Evolutionary conservation across 2,888 invertebrate species (phyloP), one percentile per base, ranked within the genome.

Genomic region (Allacma fusca): DNA sequence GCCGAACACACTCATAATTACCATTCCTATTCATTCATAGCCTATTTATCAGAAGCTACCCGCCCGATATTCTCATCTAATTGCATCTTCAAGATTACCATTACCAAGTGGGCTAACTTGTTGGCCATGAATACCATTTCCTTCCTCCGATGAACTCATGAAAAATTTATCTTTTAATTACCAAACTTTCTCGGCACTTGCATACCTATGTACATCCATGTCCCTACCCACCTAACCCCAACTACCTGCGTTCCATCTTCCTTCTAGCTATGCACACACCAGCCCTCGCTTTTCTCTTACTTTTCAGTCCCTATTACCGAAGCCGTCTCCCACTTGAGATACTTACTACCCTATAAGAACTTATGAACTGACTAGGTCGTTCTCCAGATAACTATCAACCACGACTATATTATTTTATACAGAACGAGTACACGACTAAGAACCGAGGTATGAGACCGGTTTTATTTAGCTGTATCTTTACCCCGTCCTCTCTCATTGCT

Each of bases 111-210:
- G 76, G 72, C 76, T 74, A 78, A 78, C 78, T 80, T 80, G 80
- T 80, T 80, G 78, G 75, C 79, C 75, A 74, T 79, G 78, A 79
- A 79, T 79, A 67, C 74, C 67, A 71, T 76, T 77, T 73, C 75
- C 57, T 34, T 71, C 71, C 75, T 75, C 67, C 69, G 75, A 75
- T 77, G 75, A 81, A 78, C 80, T 81, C 79, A 81, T 81, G 81
- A 81, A 81, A 81, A 80, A 81, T 81, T 81, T 80, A 81, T 81
- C 79, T 80, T 81, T 81, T 81, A 81, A 81, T 81, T 80, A 81
- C 79, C 80, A 80, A 81, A 80, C 77, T 79, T 79, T 70, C 68
- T 64, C 24, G n/a, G 44, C 69, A 43, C 29, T 50, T 50, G 50
- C 50, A 50, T 50, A 50, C 50, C 50, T 50, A 50, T 50, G 50